These are phyloP conservation scores for Oryzias sinensis DNA, from an alignment of 2,797 vertebrate species.

Conservation along the genomic window DNA sequence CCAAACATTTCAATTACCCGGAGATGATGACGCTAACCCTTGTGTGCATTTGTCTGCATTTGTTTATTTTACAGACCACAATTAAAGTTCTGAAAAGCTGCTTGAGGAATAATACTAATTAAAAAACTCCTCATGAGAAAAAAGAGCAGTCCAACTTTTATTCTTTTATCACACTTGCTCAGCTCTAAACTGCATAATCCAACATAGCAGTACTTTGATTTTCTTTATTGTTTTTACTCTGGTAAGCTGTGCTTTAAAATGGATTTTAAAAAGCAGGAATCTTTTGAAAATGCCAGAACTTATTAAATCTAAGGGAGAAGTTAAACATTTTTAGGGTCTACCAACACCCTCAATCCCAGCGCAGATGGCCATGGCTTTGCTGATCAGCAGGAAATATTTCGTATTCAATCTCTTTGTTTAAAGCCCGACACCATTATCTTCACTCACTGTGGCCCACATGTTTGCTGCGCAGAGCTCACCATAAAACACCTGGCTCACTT, in stretches of 20 bases:
- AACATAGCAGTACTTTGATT: neutral
- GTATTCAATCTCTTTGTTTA: conserved; percentile 27
- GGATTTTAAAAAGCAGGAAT: conserved; percentile 1
- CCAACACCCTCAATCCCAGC: conserved; percentile 12
- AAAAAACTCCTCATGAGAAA: conserved; percentile 55
- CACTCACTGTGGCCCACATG: conserved; percentile 38
- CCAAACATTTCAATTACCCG: conserved; percentile 73
- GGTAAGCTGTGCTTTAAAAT: neutral
- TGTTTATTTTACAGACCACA: conserved; percentile 52
- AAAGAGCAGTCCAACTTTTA: conserved; percentile 37
- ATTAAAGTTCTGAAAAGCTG: conserved; percentile 60
- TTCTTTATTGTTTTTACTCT: conserved; percentile 7
- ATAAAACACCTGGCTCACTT: conserved; percentile 63
- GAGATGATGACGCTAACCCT: conserved; percentile 69
- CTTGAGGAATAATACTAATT: conserved; percentile 65
- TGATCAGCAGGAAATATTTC: conserved; percentile 29
- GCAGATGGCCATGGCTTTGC: conserved; percentile 22
- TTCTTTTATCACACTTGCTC: conserved; percentile 43
- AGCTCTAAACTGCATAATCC: conserved; percentile 9
- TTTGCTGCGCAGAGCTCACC: conserved; percentile 26
- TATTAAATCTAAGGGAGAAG: conserved; percentile 4
- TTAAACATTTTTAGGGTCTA: neutral
- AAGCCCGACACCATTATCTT: conserved; percentile 14
- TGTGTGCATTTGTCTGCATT: conserved; percentile 33
- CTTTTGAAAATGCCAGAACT: neutral